Conservation (phyloP, 2,113 vertebrate species). For the Campylomormyrus numenius region DNA sequence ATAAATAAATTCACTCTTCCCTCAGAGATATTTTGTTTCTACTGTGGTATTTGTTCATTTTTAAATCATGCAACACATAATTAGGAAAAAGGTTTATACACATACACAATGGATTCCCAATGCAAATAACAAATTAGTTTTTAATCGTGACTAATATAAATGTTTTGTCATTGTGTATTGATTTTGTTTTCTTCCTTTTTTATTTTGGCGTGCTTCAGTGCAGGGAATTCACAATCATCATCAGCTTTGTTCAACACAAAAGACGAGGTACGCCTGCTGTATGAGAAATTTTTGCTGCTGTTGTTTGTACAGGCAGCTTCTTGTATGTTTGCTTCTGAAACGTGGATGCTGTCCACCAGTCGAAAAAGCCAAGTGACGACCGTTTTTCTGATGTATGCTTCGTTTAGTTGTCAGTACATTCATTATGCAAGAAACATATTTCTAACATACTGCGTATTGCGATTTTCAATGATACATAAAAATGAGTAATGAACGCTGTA, state of each 20-base stretch:
- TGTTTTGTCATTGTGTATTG: not conserved
- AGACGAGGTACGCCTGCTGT: slow-evolving; percentile 41
- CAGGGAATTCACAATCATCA: slow-evolving; percentile 21
- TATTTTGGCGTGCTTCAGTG: not conserved
- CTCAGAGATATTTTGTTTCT: not conserved
- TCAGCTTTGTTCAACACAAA: slow-evolving; percentile 28
- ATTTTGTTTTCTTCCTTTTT: not conserved
- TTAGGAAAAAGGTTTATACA: not conserved
- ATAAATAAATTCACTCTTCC: not conserved
- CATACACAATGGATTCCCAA: not conserved
- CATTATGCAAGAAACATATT: not conserved
- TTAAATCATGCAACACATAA: not conserved
- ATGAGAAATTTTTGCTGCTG: not conserved
- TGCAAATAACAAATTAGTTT: not conserved
- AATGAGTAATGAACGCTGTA: not conserved
- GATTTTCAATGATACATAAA: not conserved
- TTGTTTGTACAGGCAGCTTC: not conserved
- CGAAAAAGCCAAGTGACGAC: not conserved
- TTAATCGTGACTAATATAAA: not conserved
- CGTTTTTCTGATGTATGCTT: not conserved
- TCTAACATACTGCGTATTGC: not conserved
- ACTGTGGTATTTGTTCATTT: not conserved
- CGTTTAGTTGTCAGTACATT: not conserved
- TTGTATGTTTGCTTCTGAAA: not conserved
- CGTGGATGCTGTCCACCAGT: not conserved